A percentile compares a stretch with the other conserved stretches of the same genome.
Evolutionary conservation across 92 coral and sea anemone genomes (phyloP).

Genomic region (Umimayanthus chanpuru): DNA sequence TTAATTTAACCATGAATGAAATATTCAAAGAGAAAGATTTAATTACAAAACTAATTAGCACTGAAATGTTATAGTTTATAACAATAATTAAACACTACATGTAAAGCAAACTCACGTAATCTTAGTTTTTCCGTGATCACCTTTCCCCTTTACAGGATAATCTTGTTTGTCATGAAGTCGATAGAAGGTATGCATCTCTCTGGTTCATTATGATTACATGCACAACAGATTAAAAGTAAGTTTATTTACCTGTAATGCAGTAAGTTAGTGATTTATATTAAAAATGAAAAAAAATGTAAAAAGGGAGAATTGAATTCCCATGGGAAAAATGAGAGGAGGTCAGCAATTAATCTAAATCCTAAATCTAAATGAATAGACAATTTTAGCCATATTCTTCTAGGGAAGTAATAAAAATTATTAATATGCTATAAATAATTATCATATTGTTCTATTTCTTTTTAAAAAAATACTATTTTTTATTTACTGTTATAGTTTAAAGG

Average conservation of each 20-base stretch:
- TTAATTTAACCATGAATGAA: neutral
- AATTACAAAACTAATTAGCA: neutral
- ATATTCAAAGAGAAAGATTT: neutral
- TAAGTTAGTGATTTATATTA: neutral
- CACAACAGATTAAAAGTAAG: neutral
- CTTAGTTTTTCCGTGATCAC: neutral
- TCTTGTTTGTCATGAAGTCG: constrained; percentile 15
- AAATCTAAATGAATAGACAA: no score
- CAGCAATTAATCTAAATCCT: no score
- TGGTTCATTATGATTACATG: constrained; percentile 1
- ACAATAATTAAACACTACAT: neutral
- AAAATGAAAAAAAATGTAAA: no score
- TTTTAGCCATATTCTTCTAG: no score
- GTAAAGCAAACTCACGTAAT: constrained; percentile 29
- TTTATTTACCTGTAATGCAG: neutral
- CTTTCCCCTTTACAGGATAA: neutral
- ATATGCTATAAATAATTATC: no score
- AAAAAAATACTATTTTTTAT: no score
- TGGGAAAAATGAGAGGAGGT: no score
- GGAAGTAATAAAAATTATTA: no score
- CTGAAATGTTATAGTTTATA: no score
- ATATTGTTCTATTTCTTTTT: no score
- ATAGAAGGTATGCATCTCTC: constrained; percentile 26
- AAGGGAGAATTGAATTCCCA: neutral
- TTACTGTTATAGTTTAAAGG: no score